These are phyloP conservation scores for Hypomecis punctinalis DNA, from an alignment of 2,888 invertebrate genomes.

Conservation along the genomic window DNA sequence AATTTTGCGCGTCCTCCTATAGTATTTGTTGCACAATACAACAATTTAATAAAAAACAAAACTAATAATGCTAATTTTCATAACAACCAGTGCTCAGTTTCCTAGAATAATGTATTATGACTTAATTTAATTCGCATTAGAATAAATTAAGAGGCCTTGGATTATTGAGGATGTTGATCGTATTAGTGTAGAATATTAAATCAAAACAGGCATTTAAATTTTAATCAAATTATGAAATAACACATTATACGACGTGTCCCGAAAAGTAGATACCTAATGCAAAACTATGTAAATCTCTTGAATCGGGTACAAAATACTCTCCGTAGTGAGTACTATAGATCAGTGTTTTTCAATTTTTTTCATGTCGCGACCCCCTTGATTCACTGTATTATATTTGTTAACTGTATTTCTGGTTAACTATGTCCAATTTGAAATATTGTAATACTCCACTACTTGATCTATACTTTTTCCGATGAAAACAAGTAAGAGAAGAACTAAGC, in stretches of 20 bases:
- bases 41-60: not conserved
- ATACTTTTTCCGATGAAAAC: no score
- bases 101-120: conserved; percentile 1
- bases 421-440: no score
- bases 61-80: not conserved
- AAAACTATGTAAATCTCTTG: no score
- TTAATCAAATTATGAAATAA: not conserved
- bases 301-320: no score
- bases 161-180: conserved; percentile 39
- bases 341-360: no score
- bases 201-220: conserved; percentile 6
- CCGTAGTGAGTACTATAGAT: no score
- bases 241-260: not conserved
- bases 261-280: not conserved
- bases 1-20: no score
- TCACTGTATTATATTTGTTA: no score
- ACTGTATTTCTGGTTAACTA: no score
- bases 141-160: conserved; percentile 7
- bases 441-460: no score
- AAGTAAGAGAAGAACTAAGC: no score
- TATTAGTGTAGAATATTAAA: conserved; percentile 1
- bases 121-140: conserved; percentile 10
- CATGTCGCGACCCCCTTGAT: no score
- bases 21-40: not conserved
- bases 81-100: conserved; percentile 1